Base-by-base conservation (phyloP, 2,888 invertebrate genomes). In the Mesorhabditis spiculigera region DNA sequence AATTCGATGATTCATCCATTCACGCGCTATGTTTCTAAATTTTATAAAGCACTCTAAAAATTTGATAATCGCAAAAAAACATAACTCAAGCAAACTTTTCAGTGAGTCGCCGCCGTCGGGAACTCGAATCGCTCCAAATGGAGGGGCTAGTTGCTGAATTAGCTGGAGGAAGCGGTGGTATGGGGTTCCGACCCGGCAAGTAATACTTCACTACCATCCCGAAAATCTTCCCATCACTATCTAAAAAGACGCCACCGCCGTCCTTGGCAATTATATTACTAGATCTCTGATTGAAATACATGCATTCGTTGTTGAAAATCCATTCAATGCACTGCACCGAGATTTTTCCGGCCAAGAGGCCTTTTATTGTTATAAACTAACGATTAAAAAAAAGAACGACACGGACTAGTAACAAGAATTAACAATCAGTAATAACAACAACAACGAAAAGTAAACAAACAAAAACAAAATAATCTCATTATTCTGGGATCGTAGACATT, bases 81-180 rank as follows among this genome's bases (percentile, higher is more conserved):
- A 50, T 13, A 50, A 50, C 58, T 50, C n/a, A 50, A 50, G 8
- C n/a, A 50, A 13, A 13, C 58, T 50, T 50, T 50, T 50, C n/a
- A 50, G 58, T 50, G 58, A 50, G 58, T 50, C 58, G 58, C 8
- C 58, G 58, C 8, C 58, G 58, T 50, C 58, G 58, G 58, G 58
- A 50, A 50, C n/a, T 50, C 10, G 58, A 50, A n/a, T 13, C 10
- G 8, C 58, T 50, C n/a, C 58, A 50, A n/a, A 10, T 50, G 58
- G 58, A 50, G 58, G n/a, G 58, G 10, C n/a, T 50, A n/a, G n/a
- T 50, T 10, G 58, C 10, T n/a, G 58, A 50, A n/a, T n/a, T 50
- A n/a, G 58, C 58, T 10, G 10, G 10, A 13, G 58, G 58, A 50
- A n/a, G 58, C 10, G n/a, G n/a, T 13, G 58, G 58, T 13, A 50